These are phyloP conservation scores for Megaustenia siamemsis DNA, from an alignment of 2,888 invertebrate species.

Conservation along the genomic window DNA sequence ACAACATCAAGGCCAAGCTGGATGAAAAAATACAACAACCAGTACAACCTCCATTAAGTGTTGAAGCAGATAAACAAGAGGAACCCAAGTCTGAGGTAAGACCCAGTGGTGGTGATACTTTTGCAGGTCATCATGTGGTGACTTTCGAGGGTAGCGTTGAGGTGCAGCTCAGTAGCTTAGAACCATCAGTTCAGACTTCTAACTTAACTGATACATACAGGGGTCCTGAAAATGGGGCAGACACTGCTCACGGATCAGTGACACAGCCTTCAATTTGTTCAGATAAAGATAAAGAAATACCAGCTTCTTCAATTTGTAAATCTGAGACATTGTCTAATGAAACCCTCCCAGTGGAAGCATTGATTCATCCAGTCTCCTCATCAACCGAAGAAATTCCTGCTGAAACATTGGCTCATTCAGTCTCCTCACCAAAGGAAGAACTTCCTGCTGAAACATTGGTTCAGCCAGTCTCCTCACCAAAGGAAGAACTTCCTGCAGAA, in stretches of 20 bases:
- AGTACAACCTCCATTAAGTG: constrained; percentile 46
- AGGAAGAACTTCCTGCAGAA: too few relatives aligned
- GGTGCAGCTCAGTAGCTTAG: not conserved
- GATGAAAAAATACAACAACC: constrained; percentile 80
- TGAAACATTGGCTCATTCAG: too few relatives aligned
- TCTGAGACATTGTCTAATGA: too few relatives aligned
- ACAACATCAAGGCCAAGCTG: constrained; percentile 96
- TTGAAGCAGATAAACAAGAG: not conserved
- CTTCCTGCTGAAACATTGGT: too few relatives aligned
- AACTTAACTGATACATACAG: not conserved
- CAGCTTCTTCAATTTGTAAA: too few relatives aligned
- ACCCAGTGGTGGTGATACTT: not conserved
- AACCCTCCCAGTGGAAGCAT: too few relatives aligned
- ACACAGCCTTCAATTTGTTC: too few relatives aligned
- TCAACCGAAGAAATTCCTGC: too few relatives aligned
- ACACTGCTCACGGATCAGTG: not conserved
- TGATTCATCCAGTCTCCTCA: too few relatives aligned
- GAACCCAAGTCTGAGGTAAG: constrained; percentile 8
- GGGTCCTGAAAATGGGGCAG: not conserved
- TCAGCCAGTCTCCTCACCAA: too few relatives aligned
- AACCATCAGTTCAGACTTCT: not conserved
- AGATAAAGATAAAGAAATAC: too few relatives aligned
- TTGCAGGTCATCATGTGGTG: not conserved
- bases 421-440: too few relatives aligned
- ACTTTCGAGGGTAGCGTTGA: not conserved